Evolutionary conservation across 2,113 vertebrate genomes (phyloP).

Genomic region (Syngnathus scovelli): DNA sequence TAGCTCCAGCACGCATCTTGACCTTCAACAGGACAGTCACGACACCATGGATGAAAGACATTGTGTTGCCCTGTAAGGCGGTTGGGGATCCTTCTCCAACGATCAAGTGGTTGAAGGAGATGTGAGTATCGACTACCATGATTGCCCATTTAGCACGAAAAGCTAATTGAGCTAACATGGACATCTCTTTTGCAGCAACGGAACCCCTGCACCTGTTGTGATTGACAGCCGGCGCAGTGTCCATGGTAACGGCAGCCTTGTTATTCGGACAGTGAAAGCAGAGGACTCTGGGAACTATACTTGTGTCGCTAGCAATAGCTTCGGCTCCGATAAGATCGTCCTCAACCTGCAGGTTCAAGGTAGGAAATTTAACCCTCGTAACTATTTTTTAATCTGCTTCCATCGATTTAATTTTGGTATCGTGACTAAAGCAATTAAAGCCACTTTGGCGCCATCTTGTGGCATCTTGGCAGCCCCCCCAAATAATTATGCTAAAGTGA

Average conservation of each 20-base stretch:
- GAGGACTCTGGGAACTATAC: slow-evolving; percentile 98
- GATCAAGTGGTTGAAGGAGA: slow-evolving; percentile 97
- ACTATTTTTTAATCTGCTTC: no score
- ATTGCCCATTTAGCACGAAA: not conserved
- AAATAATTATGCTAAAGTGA: not conserved
- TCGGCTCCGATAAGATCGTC: slow-evolving; percentile 91
- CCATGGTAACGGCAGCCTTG: slow-evolving; percentile 92
- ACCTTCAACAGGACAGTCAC: slow-evolving; percentile 95
- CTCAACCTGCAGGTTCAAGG: slow-evolving; percentile 97
- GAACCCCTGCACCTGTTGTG: slow-evolving; percentile 86
- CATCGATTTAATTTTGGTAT: not conserved
- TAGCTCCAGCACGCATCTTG: slow-evolving; percentile 90
- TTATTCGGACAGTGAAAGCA: slow-evolving; percentile 93
- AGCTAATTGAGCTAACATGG: not conserved
- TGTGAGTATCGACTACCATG: slow-evolving; percentile 68
- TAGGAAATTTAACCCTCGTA: slow-evolving; percentile 43
- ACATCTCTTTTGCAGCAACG: slow-evolving; percentile 74
- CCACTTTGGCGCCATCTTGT: not conserved
- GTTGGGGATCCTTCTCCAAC: slow-evolving; percentile 92
- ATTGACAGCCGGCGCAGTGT: slow-evolving; percentile 90
- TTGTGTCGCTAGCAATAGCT: slow-evolving; percentile 92
- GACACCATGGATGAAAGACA: slow-evolving; percentile 97
- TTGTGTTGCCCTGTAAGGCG: slow-evolving; percentile 88
- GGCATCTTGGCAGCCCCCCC: no score
- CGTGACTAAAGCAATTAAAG: not conserved